Evolutionary conservation across 1,140 invertebrate species (phyloP).

Genomic region (Polypedilum pembai): DNA sequence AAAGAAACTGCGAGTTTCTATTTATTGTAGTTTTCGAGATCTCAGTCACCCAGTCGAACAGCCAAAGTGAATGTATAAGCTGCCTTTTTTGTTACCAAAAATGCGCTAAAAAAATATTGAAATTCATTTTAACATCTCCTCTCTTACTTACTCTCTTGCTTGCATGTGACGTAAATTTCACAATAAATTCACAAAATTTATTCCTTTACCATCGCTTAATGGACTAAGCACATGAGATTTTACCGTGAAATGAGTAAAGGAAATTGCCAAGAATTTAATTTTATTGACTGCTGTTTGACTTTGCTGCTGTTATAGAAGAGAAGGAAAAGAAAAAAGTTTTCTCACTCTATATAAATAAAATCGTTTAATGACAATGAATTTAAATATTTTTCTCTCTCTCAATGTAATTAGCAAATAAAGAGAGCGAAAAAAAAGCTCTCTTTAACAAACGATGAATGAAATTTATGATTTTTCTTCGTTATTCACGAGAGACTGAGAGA

Average conservation of each 20-base stretch:
- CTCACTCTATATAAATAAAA: too few relatives aligned
- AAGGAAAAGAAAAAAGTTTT: too few relatives aligned
- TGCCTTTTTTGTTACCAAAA: too few relatives aligned
- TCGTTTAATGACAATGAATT: too few relatives aligned
- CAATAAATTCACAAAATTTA: slow-evolving; percentile 19
- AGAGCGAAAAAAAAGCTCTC: background rate
- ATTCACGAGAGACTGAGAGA: background rate
- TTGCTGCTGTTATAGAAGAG: too few relatives aligned
- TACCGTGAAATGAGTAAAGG: background rate
- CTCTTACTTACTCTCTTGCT: too few relatives aligned
- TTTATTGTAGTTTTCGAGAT: too few relatives aligned
- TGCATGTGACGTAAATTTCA: slow-evolving; percentile 17
- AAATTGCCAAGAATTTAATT: background rate
- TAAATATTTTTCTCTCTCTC: background rate
- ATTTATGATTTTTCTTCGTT: slow-evolving; percentile 26
- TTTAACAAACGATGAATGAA: background rate
- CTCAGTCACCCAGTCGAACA: too few relatives aligned
- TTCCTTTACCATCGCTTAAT: slow-evolving; percentile 3
- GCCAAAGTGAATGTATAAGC: too few relatives aligned
- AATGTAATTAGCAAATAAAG: background rate
- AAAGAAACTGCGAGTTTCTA: too few relatives aligned
- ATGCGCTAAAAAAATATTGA: too few relatives aligned
- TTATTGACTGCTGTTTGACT: too few relatives aligned
- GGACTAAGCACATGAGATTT: slow-evolving; percentile 3
- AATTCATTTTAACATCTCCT: background rate